Evolutionary conservation across 2,113 vertebrate genomes (phyloP).

Genomic region (Channa maculata): DNA sequence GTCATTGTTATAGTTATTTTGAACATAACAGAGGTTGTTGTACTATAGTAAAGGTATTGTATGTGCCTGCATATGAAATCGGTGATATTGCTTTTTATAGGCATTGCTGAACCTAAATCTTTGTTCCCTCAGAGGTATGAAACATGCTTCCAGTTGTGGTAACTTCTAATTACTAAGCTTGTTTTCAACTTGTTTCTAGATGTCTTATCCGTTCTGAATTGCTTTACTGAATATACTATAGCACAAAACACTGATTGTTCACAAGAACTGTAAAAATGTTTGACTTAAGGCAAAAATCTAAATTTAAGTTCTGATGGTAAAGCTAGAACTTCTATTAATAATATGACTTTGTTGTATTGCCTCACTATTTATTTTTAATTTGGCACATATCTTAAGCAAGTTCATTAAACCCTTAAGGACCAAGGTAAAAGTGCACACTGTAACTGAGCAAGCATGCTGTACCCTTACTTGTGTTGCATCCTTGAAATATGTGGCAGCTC

Average conservation of each 20-base stretch:
- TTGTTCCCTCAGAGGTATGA: slow-evolving; percentile 75
- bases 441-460: slow-evolving; percentile 65
- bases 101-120: slow-evolving; percentile 78
- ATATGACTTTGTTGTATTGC: slow-evolving; percentile 64
- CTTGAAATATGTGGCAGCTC: slow-evolving; percentile 51
- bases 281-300: slow-evolving; percentile 53
- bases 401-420: slow-evolving; percentile 39
- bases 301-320: slow-evolving; percentile 50
- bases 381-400: slow-evolving; percentile 61
- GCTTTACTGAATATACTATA: slow-evolving; percentile 77
- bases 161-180: slow-evolving; percentile 65
- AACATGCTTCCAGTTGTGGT: slow-evolving; percentile 75
- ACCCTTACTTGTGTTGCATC: slow-evolving; percentile 45
- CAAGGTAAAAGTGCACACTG: slow-evolving; percentile 56
- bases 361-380: slow-evolving; percentile 77
- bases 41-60: slow-evolving; percentile 81
- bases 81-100: slow-evolving; percentile 79
- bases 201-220: slow-evolving; percentile 68
- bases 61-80: slow-evolving; percentile 82
- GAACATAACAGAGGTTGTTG: slow-evolving; percentile 77
- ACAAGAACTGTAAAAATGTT: slow-evolving; percentile 67
- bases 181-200: slow-evolving; percentile 66
- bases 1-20: slow-evolving; percentile 78
- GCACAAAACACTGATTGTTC: slow-evolving; percentile 79
- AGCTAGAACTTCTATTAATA: slow-evolving; percentile 67